Evolutionary conservation across 2,888 invertebrate species (phyloP).

Genomic region (Microchrysa polita): DNA sequence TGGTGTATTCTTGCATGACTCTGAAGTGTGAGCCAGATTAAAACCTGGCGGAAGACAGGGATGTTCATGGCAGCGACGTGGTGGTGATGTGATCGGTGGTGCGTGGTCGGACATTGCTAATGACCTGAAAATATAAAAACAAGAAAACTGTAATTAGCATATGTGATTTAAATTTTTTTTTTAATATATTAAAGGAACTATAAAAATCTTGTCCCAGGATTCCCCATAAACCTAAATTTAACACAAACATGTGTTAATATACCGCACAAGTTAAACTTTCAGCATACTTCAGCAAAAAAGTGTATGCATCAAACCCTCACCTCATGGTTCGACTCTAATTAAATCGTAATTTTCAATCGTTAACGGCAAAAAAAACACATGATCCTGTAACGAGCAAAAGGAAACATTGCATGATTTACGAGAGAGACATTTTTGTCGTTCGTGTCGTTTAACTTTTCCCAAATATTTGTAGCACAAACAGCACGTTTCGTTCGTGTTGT

Average conservation of each 20-base stretch:
- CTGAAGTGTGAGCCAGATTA: slow-evolving; percentile 46
- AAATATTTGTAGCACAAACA: slow-evolving; percentile 41
- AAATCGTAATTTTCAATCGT: slow-evolving; percentile 38
- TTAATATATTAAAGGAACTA: no score
- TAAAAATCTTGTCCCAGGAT: no score
- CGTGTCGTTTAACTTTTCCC: slow-evolving; percentile 37
- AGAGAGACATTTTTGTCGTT: slow-evolving; percentile 27
- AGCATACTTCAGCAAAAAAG: no score
- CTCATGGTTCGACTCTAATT: slow-evolving; percentile 7
- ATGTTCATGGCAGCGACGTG: slow-evolving; percentile 48
- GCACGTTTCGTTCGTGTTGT: slow-evolving; percentile 38
- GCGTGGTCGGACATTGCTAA: slow-evolving; percentile 50
- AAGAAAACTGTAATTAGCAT: no score
- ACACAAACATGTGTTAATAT: no score
- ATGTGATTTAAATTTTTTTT: no score
- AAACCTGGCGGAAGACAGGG: slow-evolving; percentile 36
- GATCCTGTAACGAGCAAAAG: slow-evolving; percentile 7
- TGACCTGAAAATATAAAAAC: no score
- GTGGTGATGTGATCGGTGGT: slow-evolving; percentile 51
- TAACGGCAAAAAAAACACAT: slow-evolving; percentile 13
- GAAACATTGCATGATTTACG: slow-evolving; percentile 29
- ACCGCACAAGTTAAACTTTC: no score
- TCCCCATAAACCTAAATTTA: no score
- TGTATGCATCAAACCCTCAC: slow-evolving; percentile 4
- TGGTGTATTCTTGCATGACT: slow-evolving; percentile 52